Conservation (phyloP, 2,113 vertebrate species). For the Rousettus leschenaultii region DNA sequence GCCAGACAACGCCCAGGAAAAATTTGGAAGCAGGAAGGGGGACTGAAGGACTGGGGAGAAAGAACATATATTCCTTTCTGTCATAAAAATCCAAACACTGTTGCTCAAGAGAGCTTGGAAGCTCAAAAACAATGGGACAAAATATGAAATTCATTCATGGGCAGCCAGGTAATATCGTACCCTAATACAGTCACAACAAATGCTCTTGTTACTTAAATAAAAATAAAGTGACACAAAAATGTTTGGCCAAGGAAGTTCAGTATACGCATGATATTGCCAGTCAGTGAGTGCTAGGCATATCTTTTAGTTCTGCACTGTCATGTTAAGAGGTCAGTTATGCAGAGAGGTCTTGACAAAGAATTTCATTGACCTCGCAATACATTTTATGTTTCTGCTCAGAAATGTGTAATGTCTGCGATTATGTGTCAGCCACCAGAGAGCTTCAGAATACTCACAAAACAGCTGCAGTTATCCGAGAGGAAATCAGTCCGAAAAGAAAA, state of each 20-base stretch:
- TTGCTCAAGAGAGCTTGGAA: constrained; percentile 42
- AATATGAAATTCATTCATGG: constrained; percentile 53
- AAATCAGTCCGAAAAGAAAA: constrained; percentile 62
- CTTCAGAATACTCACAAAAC: constrained; percentile 41
- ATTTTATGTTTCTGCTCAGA: constrained; percentile 71
- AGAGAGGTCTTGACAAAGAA: constrained; percentile 74
- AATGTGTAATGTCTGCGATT: constrained; percentile 76
- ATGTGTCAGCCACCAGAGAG: constrained; percentile 28
- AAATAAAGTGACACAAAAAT: constrained; percentile 31
- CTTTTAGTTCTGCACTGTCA: constrained; percentile 61
- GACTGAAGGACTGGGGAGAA: background rate
- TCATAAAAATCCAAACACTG: constrained; percentile 41
- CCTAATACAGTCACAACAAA: constrained; percentile 35
- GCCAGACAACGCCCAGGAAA: constrained; percentile 43
- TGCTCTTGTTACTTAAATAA: constrained; percentile 19
- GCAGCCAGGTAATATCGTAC: constrained; percentile 35
- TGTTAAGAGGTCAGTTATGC: constrained; percentile 53
- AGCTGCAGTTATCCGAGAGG: background rate
- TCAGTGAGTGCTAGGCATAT: constrained; percentile 32
- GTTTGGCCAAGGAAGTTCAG: constrained; percentile 22
- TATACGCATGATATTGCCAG: background rate
- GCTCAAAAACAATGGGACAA: constrained; percentile 46
- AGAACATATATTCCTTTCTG: constrained; percentile 33
- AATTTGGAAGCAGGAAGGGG: background rate
- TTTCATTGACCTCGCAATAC: constrained; percentile 74